Evolutionary conservation across 2,888 invertebrate genomes (phyloP).

Genomic region (Leptothorax acervorum): DNA sequence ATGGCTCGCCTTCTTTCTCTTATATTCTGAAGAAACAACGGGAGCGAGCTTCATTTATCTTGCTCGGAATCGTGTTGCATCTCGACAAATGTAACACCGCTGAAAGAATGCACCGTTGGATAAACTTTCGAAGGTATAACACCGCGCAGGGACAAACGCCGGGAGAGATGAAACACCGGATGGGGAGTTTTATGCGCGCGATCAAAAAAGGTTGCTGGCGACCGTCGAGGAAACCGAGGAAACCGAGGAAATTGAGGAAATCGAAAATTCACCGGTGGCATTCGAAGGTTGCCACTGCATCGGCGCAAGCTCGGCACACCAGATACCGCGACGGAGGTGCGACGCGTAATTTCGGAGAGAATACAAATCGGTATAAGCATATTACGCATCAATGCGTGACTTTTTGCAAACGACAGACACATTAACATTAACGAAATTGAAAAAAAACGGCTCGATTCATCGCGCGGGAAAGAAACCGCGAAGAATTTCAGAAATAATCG

Average conservation of each 20-base stretch:
- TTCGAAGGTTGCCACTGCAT: slow-evolving; percentile 8
- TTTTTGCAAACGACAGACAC: not conserved
- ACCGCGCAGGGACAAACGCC: slow-evolving; percentile 58
- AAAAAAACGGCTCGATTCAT: slow-evolving; percentile 34
- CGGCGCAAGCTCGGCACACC: not conserved
- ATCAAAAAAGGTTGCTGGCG: slow-evolving; percentile 50
- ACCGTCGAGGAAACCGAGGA: slow-evolving; percentile 49
- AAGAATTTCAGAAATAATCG: slow-evolving; percentile 58
- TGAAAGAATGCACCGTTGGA: slow-evolving; percentile 68
- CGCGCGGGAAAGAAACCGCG: not conserved
- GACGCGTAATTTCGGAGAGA: slow-evolving; percentile 48
- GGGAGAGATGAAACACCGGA: slow-evolving; percentile 43
- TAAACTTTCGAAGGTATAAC: slow-evolving; percentile 70
- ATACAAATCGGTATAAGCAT: slow-evolving; percentile 33
- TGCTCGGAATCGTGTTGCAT: slow-evolving; percentile 77
- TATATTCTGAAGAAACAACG: slow-evolving; percentile 53
- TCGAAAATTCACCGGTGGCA: slow-evolving; percentile 48
- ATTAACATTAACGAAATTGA: slow-evolving; percentile 25
- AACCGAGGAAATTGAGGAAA: slow-evolving; percentile 59
- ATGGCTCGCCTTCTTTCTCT: slow-evolving; percentile 50
- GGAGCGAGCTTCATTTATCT: slow-evolving; percentile 78
- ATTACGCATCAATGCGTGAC: not conserved
- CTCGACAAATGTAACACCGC: slow-evolving; percentile 76
- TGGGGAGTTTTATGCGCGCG: slow-evolving; percentile 62
- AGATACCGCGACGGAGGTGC: not conserved